A percentile compares a stretch with the other conserved stretches of the same genome.
phyloP scores from a whole-genome alignment of 2,113 vertebrate genomes.

The Hypocryptadius cinnamomeus region DNA sequence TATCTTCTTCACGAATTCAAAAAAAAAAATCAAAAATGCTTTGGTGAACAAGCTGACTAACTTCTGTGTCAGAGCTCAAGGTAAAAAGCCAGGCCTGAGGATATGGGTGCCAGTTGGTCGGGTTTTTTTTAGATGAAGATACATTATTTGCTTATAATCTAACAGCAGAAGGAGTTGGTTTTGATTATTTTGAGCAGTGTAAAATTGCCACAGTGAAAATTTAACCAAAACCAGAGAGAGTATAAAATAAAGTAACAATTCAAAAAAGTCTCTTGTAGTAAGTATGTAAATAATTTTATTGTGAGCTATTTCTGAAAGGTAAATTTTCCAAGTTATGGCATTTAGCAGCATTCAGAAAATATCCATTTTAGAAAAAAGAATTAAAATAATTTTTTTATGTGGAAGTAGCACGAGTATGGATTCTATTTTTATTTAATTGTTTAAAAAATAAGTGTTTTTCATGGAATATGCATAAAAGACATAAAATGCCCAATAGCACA shows the following conservation, averaged over 20 bases:
- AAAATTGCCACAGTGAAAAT: not conserved
- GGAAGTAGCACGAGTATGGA: not conserved
- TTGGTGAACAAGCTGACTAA: not conserved
- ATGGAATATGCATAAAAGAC: not conserved
- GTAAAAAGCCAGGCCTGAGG: not conserved
- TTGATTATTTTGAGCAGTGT: not conserved
- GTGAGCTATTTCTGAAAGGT: not conserved
- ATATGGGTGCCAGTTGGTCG: fast-evolving
- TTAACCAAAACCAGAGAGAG: not conserved
- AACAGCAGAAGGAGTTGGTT: not conserved
- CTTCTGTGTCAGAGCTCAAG: not conserved
- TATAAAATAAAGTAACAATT: not conserved
- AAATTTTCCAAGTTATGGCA: not conserved
- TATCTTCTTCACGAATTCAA: not conserved
- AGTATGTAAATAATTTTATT: not conserved
- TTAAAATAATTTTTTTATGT: not conserved
- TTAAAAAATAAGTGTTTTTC: not conserved
- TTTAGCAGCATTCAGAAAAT: not conserved
- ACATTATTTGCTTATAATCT: not conserved
- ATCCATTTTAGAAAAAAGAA: not conserved
- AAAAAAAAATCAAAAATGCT: not conserved
- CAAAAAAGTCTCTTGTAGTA: not conserved
- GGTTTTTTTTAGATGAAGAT: not conserved
- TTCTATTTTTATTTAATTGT: not conserved
- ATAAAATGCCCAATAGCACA: not conserved